These are phyloP conservation scores for Hippolais icterina DNA, from an alignment of 2,113 vertebrate species.

Conservation along the genomic window DNA sequence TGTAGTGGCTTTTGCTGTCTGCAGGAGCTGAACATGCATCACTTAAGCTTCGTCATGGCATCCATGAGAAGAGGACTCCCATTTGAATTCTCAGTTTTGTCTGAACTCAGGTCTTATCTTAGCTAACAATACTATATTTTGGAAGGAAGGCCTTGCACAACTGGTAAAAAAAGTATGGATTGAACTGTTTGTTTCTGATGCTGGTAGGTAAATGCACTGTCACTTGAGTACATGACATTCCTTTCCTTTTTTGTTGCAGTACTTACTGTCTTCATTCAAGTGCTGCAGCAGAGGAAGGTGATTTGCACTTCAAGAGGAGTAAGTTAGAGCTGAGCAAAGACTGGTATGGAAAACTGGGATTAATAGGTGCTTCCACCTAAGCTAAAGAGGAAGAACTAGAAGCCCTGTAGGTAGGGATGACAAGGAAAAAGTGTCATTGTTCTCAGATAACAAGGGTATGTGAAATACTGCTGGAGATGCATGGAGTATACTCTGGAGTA, in stretches of 20 bases:
- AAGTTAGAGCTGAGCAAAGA: not conserved
- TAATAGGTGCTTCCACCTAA: not conserved
- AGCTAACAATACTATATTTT: not conserved
- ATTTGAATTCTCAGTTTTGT: not conserved
- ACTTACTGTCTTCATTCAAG: not conserved
- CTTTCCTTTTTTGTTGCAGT: constrained; percentile 16
- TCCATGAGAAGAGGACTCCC: not conserved
- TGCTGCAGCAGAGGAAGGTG: constrained; percentile 18
- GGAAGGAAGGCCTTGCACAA: not conserved
- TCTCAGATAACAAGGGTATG: not conserved
- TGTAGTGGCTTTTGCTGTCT: not conserved
- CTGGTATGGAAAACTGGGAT: not conserved
- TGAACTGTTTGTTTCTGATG: not conserved
- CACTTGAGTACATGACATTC: not conserved
- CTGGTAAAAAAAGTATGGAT: not conserved
- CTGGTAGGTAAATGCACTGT: not conserved
- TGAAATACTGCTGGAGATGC: not conserved
- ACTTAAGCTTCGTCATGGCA: not conserved
- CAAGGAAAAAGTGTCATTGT: not conserved
- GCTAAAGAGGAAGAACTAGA: not conserved
- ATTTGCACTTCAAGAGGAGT: not conserved
- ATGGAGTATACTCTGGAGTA: not conserved
- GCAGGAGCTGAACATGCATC: not conserved
- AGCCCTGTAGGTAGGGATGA: not conserved
- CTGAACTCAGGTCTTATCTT: not conserved